Base-by-base conservation (phyloP, 2,888 invertebrate genomes). In the Calameuta idolon region DNA sequence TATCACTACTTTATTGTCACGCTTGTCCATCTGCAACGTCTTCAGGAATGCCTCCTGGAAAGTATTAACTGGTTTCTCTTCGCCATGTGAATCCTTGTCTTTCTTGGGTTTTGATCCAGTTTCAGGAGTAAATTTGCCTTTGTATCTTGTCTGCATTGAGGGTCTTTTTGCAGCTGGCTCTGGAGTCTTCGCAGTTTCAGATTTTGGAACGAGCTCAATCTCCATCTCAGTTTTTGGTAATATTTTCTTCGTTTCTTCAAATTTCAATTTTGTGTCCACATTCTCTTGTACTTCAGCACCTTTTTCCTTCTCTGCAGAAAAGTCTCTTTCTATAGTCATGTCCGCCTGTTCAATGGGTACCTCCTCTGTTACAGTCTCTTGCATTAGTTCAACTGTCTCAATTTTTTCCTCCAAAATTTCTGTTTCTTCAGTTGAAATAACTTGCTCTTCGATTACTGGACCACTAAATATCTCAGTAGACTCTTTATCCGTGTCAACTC, bases 21-120 rank as follows among this genome's bases (percentile, higher is more conserved):
- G 81, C 12, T 87, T 85, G 68, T 89, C 89, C 31, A 87, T 86
- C 12, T 88, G 86, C 69, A 89, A 82, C 69, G 90, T 90, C 79
- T 90, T 88, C 69, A 88, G 78, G 80, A 89, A 88, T 68, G 88
- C 88, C 78, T 90, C 90, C 75, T 90, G 90, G 75, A 87, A 89
- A 73, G 88, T 85, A 81, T 89, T 88, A 12, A 85, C 77, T 4
- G 87, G 82, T 37, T 83, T 85, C 12, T 89, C 87, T 23, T 89
- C 88, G 4, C 80, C 69, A 30, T 80, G 79, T 12, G 78, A 34
- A 1, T 86, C 84, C 76, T 81, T 80, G 23, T 85, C 85, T 68
- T 87, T 87, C 75, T 83, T 88, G 12, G 79, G 78, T 79, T 88
- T 89, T 69, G 83, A 76, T 15, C 84, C 84, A 4, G 83, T 84